These are phyloP conservation scores for Motacilla alba DNA, from an alignment of 2,113 vertebrate species.

Conservation along the genomic window DNA sequence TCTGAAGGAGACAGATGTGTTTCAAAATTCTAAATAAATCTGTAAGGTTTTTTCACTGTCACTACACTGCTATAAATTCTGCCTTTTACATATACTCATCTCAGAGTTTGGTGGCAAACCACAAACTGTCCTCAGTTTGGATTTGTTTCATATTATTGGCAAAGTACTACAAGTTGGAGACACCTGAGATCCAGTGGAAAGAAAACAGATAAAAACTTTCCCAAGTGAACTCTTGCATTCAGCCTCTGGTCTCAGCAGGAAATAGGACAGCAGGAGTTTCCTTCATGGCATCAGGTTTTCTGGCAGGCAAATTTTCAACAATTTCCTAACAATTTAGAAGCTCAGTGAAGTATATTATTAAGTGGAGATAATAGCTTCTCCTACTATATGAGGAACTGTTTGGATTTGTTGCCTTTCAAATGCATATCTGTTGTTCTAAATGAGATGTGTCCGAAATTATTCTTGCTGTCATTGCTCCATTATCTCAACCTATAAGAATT, in stretches of 20 bases:
- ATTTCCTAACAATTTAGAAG: not conserved
- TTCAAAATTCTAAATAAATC: not conserved
- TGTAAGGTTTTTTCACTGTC: not conserved
- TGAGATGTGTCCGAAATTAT: not conserved
- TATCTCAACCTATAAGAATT: not conserved
- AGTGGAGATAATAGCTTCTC: not conserved
- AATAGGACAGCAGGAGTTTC: not conserved
- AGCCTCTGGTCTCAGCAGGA: not conserved
- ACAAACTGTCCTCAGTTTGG: not conserved
- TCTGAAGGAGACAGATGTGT: not conserved
- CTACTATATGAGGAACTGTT: not conserved
- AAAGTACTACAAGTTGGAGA: not conserved
- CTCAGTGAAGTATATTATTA: not conserved
- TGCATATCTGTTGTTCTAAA: not conserved
- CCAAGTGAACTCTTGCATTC: not conserved
- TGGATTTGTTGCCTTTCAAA: not conserved
- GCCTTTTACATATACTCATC: not conserved
- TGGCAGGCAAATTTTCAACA: not conserved
- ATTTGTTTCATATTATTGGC: not conserved
- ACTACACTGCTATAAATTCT: not conserved
- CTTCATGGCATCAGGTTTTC: not conserved
- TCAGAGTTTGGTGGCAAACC: not conserved
- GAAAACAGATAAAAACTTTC: not conserved
- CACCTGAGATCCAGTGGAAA: not conserved
- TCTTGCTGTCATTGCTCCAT: not conserved